Evolutionary conservation across 2,113 vertebrate species (phyloP), one percentile per base, ranked within the genome.

Genomic region (Vidua chalybeata): DNA sequence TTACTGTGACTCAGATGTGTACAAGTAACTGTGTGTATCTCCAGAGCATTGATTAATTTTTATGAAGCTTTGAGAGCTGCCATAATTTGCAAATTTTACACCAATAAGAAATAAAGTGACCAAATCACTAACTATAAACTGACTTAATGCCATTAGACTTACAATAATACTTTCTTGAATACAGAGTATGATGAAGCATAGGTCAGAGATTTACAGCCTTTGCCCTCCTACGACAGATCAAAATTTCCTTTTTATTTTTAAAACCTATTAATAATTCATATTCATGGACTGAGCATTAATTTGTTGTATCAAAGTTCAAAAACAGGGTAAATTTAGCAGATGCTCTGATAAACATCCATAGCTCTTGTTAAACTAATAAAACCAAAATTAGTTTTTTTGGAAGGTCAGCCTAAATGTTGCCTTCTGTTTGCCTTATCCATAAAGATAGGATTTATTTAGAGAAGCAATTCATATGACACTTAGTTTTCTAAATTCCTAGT

Each of bases 401-500:
- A 87, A 96, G 80, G 74, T 82, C 89, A 93, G 62, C 22, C 37
- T 89, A 96, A 97, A 95, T 87, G 58, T 91, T 26, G 0, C 75
- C 33, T 72, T 61, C 77, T 69, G 51, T 35, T 80, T 84, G 77
- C 41, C 49, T 94, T 78, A 68, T 43, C 76, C 67, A 85, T 66
- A 89, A 74, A 94, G 46, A 73, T 6, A 63, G 33, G 13, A 87
- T 89, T 94, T 87, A 33, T 93, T 86, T 78, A 72, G 74, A 91
- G 84, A 73, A 91, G 55, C 21, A 75, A 69, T 18, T 78, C 20
- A 39, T 79, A 76, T 79, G 52, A 92, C 77, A 91, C 31, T 93
- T 41, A 66, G 45, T 73, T 62, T 30, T 62, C 54, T 76, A 78
- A 93, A 94, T 76, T 79, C 37, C 59, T 54, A 69, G 54, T 85